phyloP scores from a whole-genome alignment of 2,888 invertebrate species.

The Sepioteuthis lessoniana region DNA sequence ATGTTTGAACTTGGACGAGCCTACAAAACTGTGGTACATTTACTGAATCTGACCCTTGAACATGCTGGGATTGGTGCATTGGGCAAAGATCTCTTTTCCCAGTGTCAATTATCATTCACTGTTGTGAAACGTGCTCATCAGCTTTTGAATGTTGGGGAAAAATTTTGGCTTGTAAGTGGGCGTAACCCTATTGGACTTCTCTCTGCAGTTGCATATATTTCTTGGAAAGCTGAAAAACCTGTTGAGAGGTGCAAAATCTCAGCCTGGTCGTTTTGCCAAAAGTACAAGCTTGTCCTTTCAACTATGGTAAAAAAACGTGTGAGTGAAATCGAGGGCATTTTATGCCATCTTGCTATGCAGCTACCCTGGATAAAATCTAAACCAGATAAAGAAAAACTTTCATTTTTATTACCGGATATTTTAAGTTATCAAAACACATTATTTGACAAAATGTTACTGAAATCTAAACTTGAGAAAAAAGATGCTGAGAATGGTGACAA shows the following conservation, averaged over 20 bases:
- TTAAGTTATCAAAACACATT: not conserved
- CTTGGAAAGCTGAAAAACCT: constrained; percentile 39
- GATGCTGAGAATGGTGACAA: not conserved
- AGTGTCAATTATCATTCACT: not conserved
- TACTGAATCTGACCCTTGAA: not conserved
- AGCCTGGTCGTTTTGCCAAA: not conserved
- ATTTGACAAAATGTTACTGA: not conserved
- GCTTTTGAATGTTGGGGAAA: not conserved
- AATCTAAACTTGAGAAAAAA: not conserved
- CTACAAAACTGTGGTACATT: not conserved
- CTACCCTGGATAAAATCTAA: not conserved
- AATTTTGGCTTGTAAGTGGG: constrained; percentile 34
- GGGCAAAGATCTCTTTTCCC: not conserved
- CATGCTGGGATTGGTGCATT: not conserved
- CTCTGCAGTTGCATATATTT: not conserved
- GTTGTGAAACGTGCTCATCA: not conserved
- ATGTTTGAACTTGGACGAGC: constrained; percentile 13
- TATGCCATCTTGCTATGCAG: constrained; percentile 36
- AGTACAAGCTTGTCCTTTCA: not conserved
- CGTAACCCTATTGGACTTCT: constrained; percentile 35
- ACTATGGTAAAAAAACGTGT: not conserved
- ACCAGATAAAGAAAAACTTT: not conserved
- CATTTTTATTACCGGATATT: not conserved
- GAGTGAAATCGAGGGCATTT: not conserved
- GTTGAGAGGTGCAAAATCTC: not conserved